A percentile compares a stretch with the other conserved stretches of the same genome.
These are phyloP conservation scores for Platycheirus rosarum DNA, from an alignment of 2,888 invertebrate species.

Conservation along the genomic window DNA sequence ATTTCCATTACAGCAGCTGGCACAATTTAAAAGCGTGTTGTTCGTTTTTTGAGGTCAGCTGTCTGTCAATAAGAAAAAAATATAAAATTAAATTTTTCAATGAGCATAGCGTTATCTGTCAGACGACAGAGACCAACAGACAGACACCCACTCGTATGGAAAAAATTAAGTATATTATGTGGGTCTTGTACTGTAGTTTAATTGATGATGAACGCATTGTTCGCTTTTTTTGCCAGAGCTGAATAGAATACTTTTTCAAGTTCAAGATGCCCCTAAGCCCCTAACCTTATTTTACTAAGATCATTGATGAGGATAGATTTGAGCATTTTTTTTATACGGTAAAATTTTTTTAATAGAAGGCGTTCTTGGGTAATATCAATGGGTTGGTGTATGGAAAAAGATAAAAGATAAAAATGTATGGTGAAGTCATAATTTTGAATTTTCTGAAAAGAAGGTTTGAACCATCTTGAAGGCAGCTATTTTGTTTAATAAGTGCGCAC, in stretches of 20 bases:
- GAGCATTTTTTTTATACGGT: not conserved
- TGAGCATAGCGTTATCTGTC: conserved; percentile 36
- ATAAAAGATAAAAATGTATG: too few relatives aligned
- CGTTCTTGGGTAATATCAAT: too few relatives aligned
- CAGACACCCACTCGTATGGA: conserved; percentile 28
- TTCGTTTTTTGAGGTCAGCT: conserved; percentile 33
- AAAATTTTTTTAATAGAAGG: too few relatives aligned
- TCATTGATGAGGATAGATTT: not conserved
- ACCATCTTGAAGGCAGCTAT: too few relatives aligned
- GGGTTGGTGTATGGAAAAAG: too few relatives aligned
- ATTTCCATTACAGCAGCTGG: not conserved
- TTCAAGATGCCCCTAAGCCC: not conserved
- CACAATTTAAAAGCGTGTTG: conserved; percentile 1
- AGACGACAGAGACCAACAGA: conserved; percentile 3
- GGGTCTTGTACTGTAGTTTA: conserved; percentile 5
- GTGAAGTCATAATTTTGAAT: too few relatives aligned
- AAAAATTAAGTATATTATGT: not conserved
- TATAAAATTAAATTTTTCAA: conserved; percentile 17
- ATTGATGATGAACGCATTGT: conserved; percentile 15
- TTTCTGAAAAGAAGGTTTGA: too few relatives aligned
- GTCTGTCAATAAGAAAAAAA: conserved; percentile 43
- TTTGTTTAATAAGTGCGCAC: too few relatives aligned
- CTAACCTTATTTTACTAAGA: not conserved
- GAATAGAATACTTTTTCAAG: conserved; percentile 1
- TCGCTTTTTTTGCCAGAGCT: not conserved